phyloP scores from a whole-genome alignment of 2,888 invertebrate species.

The Pollenia amentaria region DNA sequence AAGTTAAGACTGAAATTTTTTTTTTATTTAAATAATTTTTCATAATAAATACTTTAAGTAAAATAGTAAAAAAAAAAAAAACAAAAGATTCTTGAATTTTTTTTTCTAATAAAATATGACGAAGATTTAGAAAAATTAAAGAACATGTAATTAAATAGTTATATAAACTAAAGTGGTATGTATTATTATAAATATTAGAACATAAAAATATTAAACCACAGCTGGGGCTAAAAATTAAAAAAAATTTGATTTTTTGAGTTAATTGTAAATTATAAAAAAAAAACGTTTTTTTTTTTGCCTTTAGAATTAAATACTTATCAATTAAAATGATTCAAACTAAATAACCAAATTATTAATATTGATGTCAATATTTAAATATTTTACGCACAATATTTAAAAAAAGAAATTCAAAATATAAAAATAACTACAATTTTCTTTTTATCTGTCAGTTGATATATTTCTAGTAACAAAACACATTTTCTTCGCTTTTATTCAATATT shows the following conservation, averaged over 20 bases:
- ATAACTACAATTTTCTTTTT: slow-evolving; percentile 5
- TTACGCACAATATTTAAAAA: slow-evolving; percentile 54
- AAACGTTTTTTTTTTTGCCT: too few species aligned
- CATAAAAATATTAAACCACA: too few species aligned
- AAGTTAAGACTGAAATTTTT: slow-evolving; percentile 70
- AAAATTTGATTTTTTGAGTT: too few species aligned
- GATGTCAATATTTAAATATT: slow-evolving; percentile 61
- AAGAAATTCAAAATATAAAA: neutral
- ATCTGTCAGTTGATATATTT: slow-evolving; percentile 14
- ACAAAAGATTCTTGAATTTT: slow-evolving; percentile 1
- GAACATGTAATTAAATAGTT: too few species aligned
- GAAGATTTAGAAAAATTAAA: neutral
- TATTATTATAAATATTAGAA: too few species aligned
- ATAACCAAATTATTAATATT: slow-evolving; percentile 44
- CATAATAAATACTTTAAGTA: slow-evolving; percentile 3
- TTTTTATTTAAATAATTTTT: slow-evolving; percentile 37
- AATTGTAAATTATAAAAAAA: too few species aligned
- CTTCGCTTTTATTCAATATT: slow-evolving; percentile 24
- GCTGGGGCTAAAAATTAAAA: too few species aligned
- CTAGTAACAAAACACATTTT: neutral
- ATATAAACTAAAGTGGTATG: too few species aligned
- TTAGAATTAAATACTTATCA: slow-evolving; percentile 4
- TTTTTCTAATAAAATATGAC: slow-evolving; percentile 9
- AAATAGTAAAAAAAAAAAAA: neutral
- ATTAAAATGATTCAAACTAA: slow-evolving; percentile 7